Base-by-base conservation (phyloP, 2,797 vertebrate species). In the Danio choprae region DNA sequence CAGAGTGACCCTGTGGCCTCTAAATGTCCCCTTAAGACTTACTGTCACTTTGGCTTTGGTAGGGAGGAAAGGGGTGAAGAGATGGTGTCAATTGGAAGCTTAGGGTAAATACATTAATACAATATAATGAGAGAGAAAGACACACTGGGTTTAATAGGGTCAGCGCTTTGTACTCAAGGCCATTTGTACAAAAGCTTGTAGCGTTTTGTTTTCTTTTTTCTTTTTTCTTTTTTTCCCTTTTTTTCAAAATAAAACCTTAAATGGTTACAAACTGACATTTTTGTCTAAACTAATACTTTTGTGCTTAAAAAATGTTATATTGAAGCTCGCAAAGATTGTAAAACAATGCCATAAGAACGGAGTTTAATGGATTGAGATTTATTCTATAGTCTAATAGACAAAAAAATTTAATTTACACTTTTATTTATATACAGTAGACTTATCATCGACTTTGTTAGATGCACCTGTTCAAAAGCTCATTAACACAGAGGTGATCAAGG, bases 51-150 rank as follows among this genome's bases (percentile, higher is more conserved):
- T 88, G 81, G 90, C 86, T 94, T 91, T 92, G 87, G 88, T 85
- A 87, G 75, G 85, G 82, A 80, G 83, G 76, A 83, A 81, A 84
- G 46, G 86, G 82, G 84, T 83, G 77, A 84, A 62, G 75, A 79
- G 20, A 89, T 87, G 86, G 88, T 93, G 92, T 92, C 89, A 92
- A 90, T 89, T 86, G 86, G 86, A 79, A 81, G 88, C 90, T 90
- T 92, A 93, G 91, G 91, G 87, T 92, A 92, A 93, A 91, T 89
- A 87, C 89, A 92, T 93, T 94, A 94, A 94, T 92, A 87, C 88
- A 91, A 90, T 88, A 87, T 93, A 93, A 94, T 92, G 92, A 93
- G 92, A 89, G 83, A 85, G 73, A 70, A 80, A 83, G 87, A 81
- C 74, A 43, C 62, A 68, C 58, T 60, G 38, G 58, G 83, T 81